These are phyloP conservation scores for Cheirogaleus medius DNA, from an alignment of 2,113 vertebrate species.

Conservation along the genomic window DNA sequence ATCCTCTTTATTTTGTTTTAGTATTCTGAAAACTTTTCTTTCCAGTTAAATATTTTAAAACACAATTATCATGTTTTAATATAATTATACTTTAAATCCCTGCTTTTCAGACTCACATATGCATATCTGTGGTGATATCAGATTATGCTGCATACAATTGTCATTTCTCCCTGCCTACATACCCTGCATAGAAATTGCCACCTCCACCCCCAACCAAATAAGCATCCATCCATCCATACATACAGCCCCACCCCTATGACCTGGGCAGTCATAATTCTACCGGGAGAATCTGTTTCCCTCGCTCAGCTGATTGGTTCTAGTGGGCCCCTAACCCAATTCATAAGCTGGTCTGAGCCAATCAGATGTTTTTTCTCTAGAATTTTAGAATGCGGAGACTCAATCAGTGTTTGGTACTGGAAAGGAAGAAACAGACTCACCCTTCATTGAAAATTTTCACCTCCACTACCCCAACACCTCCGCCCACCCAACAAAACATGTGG, in stretches of 20 bases:
- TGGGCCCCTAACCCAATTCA: neutral
- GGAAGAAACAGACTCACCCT: neutral
- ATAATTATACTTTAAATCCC: neutral
- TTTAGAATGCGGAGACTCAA: neutral
- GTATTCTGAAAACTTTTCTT: slow-evolving; percentile 8
- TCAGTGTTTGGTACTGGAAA: neutral
- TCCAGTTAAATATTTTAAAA: slow-evolving; percentile 29
- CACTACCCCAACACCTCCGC: neutral
- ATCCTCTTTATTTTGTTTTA: slow-evolving; percentile 23
- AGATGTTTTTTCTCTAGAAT: neutral
- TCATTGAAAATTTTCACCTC: neutral
- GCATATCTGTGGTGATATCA: neutral
- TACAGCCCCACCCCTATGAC: neutral
- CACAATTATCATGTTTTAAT: neutral
- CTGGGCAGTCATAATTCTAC: neutral
- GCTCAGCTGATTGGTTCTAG: neutral
- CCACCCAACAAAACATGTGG: neutral
- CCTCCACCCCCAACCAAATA: neutral
- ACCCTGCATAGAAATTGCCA: neutral
- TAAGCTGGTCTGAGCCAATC: neutral
- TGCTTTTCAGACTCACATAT: neutral
- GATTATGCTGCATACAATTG: neutral
- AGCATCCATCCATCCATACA: neutral
- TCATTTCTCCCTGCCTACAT: neutral
- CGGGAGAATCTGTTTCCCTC: neutral